phyloP scores from a whole-genome alignment of 2,113 vertebrate genomes.

The Addax nasomaculatus region DNA sequence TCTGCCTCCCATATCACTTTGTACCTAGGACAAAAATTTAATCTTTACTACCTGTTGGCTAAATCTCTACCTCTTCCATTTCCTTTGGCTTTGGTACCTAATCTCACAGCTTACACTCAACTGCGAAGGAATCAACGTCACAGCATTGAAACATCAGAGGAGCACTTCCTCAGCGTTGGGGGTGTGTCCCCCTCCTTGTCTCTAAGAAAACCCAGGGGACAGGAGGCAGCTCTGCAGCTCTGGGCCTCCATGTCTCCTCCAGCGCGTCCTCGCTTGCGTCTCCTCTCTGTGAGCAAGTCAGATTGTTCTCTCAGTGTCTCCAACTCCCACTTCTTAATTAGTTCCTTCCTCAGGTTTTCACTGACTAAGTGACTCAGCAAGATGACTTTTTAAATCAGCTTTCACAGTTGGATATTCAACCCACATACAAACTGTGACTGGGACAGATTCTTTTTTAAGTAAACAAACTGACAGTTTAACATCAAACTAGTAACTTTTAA shows the following conservation, averaged over 20 bases:
- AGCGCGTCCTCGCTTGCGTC: fast-evolving
- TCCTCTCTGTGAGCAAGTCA: neutral
- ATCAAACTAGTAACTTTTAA: conserved; percentile 30
- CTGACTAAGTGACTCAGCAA: conserved; percentile 52
- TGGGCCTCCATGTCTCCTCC: fast-evolving
- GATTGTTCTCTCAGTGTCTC: neutral
- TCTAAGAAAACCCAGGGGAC: neutral
- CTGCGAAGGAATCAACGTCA: neutral
- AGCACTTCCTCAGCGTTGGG: neutral
- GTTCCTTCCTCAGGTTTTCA: conserved; percentile 10
- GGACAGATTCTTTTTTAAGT: conserved; percentile 17
- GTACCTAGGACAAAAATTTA: neutral
- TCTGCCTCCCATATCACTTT: neutral
- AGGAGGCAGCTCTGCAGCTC: neutral
- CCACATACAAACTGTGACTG: conserved; percentile 3
- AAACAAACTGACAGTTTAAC: neutral
- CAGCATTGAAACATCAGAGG: neutral
- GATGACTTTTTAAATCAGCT: conserved; percentile 48
- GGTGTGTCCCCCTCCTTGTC: neutral
- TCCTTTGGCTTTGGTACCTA: neutral
- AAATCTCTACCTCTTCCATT: neutral
- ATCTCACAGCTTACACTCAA: neutral
- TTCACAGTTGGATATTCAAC: conserved; percentile 14
- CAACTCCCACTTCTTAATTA: neutral
- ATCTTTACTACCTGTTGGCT: neutral